A percentile compares a stretch with the other conserved stretches of the same genome.
Conservation (phyloP, 2,888 invertebrate species). For the Ormyrus thymus region DNA sequence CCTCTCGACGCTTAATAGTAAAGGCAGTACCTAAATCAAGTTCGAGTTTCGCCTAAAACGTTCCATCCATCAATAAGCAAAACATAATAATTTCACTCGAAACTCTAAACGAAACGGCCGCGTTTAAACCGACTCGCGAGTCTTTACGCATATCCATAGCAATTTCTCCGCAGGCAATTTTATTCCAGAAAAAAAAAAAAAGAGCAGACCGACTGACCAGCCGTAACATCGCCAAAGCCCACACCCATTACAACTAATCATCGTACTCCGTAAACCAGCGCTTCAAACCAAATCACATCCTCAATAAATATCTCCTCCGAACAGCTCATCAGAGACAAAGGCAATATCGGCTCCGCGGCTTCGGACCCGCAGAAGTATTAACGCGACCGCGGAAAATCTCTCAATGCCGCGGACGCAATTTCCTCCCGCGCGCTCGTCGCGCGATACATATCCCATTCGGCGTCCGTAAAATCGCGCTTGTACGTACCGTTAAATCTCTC, state of each 20-base stretch:
- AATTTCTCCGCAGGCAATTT: too few species aligned
- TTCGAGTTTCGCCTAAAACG: too few species aligned
- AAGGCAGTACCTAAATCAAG: too few species aligned
- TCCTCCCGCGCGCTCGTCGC: conserved; percentile 4
- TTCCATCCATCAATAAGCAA: too few species aligned
- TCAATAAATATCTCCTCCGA: conserved; percentile 16
- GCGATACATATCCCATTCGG: conserved; percentile 28
- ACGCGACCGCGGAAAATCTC: background rate
- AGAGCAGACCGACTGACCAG: background rate
- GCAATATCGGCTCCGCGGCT: background rate
- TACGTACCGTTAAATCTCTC: conserved; percentile 21
- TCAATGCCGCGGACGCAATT: conserved; percentile 19
- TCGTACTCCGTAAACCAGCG: background rate
- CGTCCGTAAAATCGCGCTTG: conserved; percentile 22
- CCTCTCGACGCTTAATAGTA: too few species aligned
- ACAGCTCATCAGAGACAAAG: background rate
- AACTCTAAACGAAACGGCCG: too few species aligned
- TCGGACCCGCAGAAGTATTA: background rate
- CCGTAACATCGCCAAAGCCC: background rate
- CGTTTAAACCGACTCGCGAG: too few species aligned
- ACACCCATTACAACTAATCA: background rate
- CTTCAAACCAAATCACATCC: background rate
- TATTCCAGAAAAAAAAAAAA: too few species aligned
- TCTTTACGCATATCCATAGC: too few species aligned
- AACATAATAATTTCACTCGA: too few species aligned